Evolutionary conservation across 2,113 vertebrate species (phyloP).

Genomic region (Fregetta grallaria): DNA sequence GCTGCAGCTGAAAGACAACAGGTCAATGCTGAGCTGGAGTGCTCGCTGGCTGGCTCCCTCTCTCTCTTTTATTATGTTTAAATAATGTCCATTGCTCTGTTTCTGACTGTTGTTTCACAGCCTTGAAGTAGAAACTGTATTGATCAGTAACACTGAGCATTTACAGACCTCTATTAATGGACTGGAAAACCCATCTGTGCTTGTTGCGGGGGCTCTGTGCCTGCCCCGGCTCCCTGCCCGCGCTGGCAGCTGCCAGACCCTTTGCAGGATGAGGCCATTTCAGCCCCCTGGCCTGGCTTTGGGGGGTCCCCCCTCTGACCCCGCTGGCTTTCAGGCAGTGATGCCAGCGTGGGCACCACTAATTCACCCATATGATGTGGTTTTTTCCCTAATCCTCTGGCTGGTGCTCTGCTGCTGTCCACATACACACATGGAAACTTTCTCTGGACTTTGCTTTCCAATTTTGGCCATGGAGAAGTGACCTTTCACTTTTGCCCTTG

Average conservation of each 20-base stretch:
- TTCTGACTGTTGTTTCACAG: neutral
- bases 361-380: accelerated
- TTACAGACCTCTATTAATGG: neutral
- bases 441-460: neutral
- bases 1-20: neutral
- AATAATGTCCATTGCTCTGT: neutral
- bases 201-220: neutral
- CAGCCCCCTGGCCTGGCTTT: no score
- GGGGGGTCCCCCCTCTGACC: accelerated
- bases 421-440: neutral
- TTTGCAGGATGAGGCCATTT: neutral
- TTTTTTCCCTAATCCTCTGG: neutral
- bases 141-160: neutral
- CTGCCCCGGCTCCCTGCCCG: neutral
- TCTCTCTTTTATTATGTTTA: neutral
- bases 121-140: neutral
- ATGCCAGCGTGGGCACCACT: neutral
- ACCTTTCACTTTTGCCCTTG: neutral
- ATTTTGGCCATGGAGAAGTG: neutral
- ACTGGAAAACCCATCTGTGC: neutral
- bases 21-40: neutral
- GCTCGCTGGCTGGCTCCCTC: neutral
- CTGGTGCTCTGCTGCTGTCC: neutral
- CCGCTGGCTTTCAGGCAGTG: accelerated
- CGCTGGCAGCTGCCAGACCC: neutral